Base-by-base conservation (phyloP, 2,797 vertebrate species). In the Amniataba percoides region DNA sequence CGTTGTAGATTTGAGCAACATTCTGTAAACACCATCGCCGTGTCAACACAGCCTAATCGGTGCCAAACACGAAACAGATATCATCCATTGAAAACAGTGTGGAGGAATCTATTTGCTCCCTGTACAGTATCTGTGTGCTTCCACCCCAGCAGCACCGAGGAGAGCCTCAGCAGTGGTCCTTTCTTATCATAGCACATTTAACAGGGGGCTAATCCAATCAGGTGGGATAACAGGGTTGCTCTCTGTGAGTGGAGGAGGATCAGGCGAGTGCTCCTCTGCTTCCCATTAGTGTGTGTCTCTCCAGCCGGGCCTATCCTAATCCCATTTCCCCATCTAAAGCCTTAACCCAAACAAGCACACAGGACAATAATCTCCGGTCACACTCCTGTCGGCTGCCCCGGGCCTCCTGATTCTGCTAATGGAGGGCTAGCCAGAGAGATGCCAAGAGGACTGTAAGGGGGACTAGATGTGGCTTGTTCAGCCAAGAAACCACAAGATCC, bases 271-370 rank as follows among this genome's bases (percentile, higher is more conserved):
- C 90, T 93, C 88, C 88, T 93, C 92, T 93, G 93, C 93, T 94
- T 93, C 91, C 92, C 88, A 94, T 95, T 95, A 95, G 91, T 89
- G 88, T 88, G 86, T 89, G 92, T 92, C 87, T 91, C 88, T 92
- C 91, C 92, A 94, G 91, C 89, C 90, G 85, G 93, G 93, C 86
- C 93, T 88, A 77, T 89, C 92, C 92, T 95, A 95, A 95, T 95
- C 94, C 94, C 93, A 95, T 95, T 95, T 95, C 93, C 93, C 91
- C 94, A 94, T 94, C 93, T 94, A 94, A 95, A 95, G 93, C 94
- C 92, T 93, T 93, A 95, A 94, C 93, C 93, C 93, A 95, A 95
- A 95, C 93, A 95, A 94, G 91, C 92, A 91, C 88, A 82, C 92
- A 88, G 92, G 93, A 94, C 93, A 93, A 92, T 94, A 94, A 95